Evolutionary conservation across 1,140 invertebrate genomes (phyloP).

Genomic region (Hypsibius dujardini): DNA sequence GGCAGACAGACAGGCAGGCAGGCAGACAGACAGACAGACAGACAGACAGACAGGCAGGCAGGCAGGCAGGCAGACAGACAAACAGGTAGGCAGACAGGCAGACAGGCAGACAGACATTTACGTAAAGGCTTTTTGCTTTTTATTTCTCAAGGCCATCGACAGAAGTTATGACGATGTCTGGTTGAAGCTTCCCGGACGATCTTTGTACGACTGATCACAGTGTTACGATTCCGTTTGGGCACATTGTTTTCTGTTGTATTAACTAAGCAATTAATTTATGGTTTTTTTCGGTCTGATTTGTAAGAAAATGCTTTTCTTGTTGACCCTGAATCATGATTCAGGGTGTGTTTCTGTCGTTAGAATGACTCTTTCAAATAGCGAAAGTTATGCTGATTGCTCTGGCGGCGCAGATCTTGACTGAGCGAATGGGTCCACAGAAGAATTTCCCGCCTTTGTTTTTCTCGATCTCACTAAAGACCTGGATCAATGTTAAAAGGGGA

Average conservation of each 20-base stretch:
- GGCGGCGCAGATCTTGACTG: background rate
- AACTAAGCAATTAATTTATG: background rate
- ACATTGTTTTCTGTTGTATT: background rate
- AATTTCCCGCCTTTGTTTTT: conserved; percentile 77
- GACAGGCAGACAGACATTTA: too few species aligned
- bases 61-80: too few species aligned
- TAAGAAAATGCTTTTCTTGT: too few species aligned
- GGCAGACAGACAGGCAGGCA: too few species aligned
- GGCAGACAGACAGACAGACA: background rate
- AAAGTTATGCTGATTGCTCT: background rate
- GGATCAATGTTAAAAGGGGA: conserved; percentile 18
- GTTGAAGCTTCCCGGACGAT: background rate
- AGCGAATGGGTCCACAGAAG: conserved; percentile 81
- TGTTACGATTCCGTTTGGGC: background rate
- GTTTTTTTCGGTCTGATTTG: background rate
- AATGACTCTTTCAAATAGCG: background rate
- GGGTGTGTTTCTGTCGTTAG: background rate
- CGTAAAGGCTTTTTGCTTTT: too few species aligned
- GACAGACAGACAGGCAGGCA: too few species aligned
- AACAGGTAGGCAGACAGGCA: too few species aligned
- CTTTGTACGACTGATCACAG: background rate
- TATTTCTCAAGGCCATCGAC: background rate
- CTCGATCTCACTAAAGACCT: conserved; percentile 62
- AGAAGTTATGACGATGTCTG: conserved; percentile 1
- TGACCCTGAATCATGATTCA: too few species aligned